Evolutionary conservation across 2,113 vertebrate species (phyloP).

Genomic region (Morone chrysops): DNA sequence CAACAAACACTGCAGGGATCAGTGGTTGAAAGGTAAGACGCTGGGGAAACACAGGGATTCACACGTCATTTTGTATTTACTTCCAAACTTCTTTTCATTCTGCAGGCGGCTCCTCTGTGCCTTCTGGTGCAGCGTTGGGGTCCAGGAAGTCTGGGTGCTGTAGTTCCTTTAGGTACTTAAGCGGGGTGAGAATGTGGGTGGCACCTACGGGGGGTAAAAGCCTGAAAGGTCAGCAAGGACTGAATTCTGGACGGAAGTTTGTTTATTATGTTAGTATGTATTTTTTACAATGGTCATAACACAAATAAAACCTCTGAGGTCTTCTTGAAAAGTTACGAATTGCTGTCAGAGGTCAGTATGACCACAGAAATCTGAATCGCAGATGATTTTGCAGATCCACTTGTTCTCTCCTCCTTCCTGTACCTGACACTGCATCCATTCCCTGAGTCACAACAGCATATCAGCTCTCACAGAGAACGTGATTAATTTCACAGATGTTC

Average conservation of each 20-base stretch:
- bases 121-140: constrained; percentile 92
- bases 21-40: background rate
- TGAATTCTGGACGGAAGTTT: background rate
- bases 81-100: constrained; percentile 54
- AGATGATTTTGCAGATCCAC: background rate
- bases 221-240: constrained; percentile 68
- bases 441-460: constrained; percentile 16
- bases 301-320: background rate
- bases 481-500: background rate
- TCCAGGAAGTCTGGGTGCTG: constrained; percentile 99
- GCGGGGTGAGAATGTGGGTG: constrained; percentile 95
- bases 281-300: background rate
- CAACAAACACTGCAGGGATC: constrained; percentile 21
- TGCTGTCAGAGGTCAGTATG: background rate
- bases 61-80: constrained; percentile 54
- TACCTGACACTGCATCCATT: background rate
- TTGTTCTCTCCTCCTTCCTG: background rate
- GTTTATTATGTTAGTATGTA: background rate
- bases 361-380: background rate
- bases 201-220: constrained; percentile 90
- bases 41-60: constrained; percentile 18
- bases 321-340: background rate
- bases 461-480: constrained; percentile 13
- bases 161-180: constrained; percentile 96
- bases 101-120: constrained; percentile 69